A percentile compares a stretch with the other conserved stretches of the same genome.
These are phyloP conservation scores for Oxygymnocypris stewartii DNA, from an alignment of 2,113 vertebrate species.

Conservation along the genomic window DNA sequence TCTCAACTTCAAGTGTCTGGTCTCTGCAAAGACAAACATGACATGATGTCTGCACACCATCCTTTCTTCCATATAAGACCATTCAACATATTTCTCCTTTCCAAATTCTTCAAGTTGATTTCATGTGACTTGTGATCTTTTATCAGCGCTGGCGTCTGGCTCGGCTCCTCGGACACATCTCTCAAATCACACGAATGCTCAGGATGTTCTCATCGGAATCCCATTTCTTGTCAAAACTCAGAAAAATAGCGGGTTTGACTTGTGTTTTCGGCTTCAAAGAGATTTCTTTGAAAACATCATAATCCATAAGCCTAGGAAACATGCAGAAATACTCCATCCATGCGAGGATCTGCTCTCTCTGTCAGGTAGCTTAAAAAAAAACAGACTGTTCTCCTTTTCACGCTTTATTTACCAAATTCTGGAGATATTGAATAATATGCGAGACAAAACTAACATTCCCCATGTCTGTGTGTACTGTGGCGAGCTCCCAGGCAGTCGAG, in stretches of 20 bases:
- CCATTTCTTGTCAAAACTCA: conserved; percentile 59
- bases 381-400: background rate
- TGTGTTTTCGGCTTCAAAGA: conserved; percentile 64
- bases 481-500: background rate
- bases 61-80: conserved; percentile 3
- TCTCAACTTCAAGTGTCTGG: background rate
- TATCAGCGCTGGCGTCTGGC: conserved; percentile 53
- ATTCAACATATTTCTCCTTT: conserved; percentile 31
- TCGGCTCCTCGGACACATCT: conserved; percentile 53
- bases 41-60: conserved; percentile 19
- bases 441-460: background rate
- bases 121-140: conserved; percentile 39
- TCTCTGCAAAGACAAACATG: conserved; percentile 54
- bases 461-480: conserved; percentile 6
- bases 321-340: conserved; percentile 66
- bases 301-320: conserved; percentile 71
- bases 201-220: conserved; percentile 56
- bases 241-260: conserved; percentile 62
- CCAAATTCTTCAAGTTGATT: conserved; percentile 31
- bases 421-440: background rate
- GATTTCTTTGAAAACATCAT: conserved; percentile 72
- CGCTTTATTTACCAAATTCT: conserved; percentile 1
- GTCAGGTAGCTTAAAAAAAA: conserved; percentile 22
- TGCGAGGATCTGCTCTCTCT: background rate
- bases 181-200: conserved; percentile 49